phyloP scores from a whole-genome alignment of 2,797 vertebrate genomes.

The Lithobates sylvaticus region DNA sequence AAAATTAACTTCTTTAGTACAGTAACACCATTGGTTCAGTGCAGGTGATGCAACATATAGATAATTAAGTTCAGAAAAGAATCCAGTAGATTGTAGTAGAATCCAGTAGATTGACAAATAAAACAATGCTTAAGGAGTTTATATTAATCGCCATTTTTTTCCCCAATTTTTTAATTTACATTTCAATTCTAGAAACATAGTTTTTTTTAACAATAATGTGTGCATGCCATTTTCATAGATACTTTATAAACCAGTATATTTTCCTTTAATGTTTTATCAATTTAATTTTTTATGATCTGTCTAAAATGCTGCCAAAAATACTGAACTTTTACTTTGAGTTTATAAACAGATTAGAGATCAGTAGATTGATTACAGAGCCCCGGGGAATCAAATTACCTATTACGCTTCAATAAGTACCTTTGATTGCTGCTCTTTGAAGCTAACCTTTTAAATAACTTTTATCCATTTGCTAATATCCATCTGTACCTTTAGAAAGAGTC shows the following conservation, averaged over 20 bases:
- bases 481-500: constrained; percentile 12
- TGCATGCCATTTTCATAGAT: neutral
- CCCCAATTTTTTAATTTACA: no score
- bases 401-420: constrained; percentile 46
- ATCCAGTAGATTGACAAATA: no score
- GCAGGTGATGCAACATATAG: no score
- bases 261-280: neutral
- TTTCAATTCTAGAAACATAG: no score
- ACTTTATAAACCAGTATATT: neutral
- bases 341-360: constrained; percentile 49
- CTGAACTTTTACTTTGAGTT: constrained; percentile 27
- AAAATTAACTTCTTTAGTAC: no score
- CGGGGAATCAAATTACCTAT: constrained; percentile 32
- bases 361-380: constrained; percentile 36
- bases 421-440: constrained; percentile 51
- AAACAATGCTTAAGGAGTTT: no score
- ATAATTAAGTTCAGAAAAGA: no score
- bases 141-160: no score
- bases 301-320: constrained; percentile 15
- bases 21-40: no score
- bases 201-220: neutral
- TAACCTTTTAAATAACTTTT: constrained; percentile 46
- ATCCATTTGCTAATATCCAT: constrained; percentile 46
- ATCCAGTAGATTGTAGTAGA: no score
- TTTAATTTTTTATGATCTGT: neutral